A percentile compares a stretch with the other conserved stretches of the same genome.
These are phyloP conservation scores for Numenius phaeopus DNA, from an alignment of 2,797 vertebrate species.

Conservation along the genomic window DNA sequence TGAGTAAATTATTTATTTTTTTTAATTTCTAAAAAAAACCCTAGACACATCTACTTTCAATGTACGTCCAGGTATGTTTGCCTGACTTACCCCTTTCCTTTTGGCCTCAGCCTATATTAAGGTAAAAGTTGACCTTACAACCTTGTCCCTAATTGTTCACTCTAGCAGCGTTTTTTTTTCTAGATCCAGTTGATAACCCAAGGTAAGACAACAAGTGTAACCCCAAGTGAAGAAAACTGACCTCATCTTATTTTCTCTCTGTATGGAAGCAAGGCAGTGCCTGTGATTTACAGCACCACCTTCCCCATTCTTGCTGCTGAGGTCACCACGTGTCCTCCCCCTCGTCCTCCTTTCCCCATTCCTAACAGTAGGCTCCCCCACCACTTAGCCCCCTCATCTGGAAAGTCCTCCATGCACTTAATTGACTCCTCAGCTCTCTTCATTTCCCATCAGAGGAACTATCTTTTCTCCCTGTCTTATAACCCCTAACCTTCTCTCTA, in stretches of 20 bases:
- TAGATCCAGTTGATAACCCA: not conserved
- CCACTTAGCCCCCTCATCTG: not conserved
- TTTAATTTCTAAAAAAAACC: not conserved
- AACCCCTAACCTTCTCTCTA: slow-evolving; percentile 56
- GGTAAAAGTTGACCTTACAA: not conserved
- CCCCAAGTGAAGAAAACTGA: not conserved
- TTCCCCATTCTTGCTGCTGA: not conserved
- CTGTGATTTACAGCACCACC: slow-evolving; percentile 18
- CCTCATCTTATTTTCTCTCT: not conserved
- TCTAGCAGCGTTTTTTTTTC: not conserved
- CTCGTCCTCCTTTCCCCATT: not conserved
- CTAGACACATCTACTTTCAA: rapidly evolving
- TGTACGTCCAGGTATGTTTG: rapidly evolving
- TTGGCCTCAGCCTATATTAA: not conserved
- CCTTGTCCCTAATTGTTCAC: not conserved
- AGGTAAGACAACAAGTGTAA: not conserved
- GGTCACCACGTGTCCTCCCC: not conserved
- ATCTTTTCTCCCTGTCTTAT: slow-evolving; percentile 15
- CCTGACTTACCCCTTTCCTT: not conserved
- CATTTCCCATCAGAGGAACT: slow-evolving; percentile 20
- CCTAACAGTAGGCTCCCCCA: not conserved
- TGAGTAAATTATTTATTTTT: not conserved
- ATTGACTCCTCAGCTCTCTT: not conserved
- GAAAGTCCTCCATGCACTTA: not conserved
- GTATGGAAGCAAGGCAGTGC: not conserved